Evolutionary conservation across 2,888 invertebrate genomes (phyloP).

Genomic region (Lutraria lutraria): DNA sequence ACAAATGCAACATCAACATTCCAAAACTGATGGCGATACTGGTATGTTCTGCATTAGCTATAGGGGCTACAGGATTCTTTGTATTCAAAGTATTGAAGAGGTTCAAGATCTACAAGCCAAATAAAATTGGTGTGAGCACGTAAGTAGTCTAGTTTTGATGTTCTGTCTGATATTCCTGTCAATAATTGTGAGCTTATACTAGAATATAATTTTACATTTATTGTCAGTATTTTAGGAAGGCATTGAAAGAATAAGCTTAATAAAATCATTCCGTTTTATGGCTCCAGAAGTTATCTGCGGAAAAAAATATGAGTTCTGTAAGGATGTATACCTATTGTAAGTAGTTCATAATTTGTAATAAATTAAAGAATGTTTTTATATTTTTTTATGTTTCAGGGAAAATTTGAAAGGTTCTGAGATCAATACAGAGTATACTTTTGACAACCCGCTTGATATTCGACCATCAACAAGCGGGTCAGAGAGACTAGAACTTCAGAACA

Average conservation of each 20-base stretch:
- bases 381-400: conserved; percentile 11
- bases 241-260: too few species aligned
- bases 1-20: conserved; percentile 71
- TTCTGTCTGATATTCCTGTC: too few species aligned
- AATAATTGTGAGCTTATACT: neutral
- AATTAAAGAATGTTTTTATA: too few species aligned
- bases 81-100: conserved; percentile 16
- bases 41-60: conserved; percentile 50
- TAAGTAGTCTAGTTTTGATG: neutral
- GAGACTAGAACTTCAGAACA: neutral
- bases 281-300: too few species aligned
- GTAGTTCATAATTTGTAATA: too few species aligned
- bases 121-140: conserved; percentile 29
- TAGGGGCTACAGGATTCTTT: conserved; percentile 22
- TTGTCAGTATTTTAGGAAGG: too few species aligned
- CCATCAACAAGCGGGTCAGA: conserved; percentile 24
- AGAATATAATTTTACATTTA: too few species aligned
- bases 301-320: too few species aligned
- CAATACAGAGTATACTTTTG: neutral
- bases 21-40: conserved; percentile 66
- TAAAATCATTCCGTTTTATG: too few species aligned
- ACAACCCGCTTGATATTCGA: neutral
- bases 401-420: neutral
- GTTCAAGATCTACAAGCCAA: conserved; percentile 6
- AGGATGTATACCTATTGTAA: too few species aligned